These are phyloP conservation scores for Meta bourneti DNA, from an alignment of 2,888 invertebrate species.

Conservation along the genomic window DNA sequence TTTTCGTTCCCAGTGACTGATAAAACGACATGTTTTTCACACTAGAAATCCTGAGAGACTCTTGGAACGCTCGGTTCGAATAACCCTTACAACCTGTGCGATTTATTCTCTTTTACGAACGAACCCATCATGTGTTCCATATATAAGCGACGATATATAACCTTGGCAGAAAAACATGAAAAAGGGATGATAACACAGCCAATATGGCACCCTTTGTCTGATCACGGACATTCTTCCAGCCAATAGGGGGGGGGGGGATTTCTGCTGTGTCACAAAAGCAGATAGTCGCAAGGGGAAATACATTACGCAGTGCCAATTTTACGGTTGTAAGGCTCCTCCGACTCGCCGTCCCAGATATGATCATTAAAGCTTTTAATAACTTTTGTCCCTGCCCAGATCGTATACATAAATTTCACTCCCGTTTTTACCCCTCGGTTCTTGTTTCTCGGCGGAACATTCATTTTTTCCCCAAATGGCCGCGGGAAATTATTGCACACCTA, in stretches of 20 bases:
- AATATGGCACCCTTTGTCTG: background rate
- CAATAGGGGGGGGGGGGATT: conserved; percentile 31
- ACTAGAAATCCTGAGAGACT: too few relatives aligned
- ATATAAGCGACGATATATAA: too few relatives aligned
- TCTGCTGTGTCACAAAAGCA: conserved; percentile 20
- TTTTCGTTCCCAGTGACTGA: too few relatives aligned
- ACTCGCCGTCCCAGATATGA: conserved; percentile 1
- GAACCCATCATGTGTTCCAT: too few relatives aligned
- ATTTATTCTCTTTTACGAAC: too few relatives aligned
- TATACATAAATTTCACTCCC: conserved; percentile 37
- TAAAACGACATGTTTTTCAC: too few relatives aligned
- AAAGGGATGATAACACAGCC: conserved; percentile 18
- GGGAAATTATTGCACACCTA: conserved; percentile 2
- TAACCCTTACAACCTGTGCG: too few relatives aligned
- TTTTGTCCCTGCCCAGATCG: conserved; percentile 37
- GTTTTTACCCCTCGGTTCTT: conserved; percentile 4
- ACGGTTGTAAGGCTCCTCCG: conserved; percentile 41
- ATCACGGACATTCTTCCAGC: conserved; percentile 5
- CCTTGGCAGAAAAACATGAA: background rate
- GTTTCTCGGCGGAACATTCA: conserved; percentile 1
- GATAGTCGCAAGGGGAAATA: conserved; percentile 22
- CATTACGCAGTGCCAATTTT: conserved; percentile 49
- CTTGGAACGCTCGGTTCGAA: too few relatives aligned
- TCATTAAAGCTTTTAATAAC: conserved; percentile 60
- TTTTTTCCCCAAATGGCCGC: background rate